Percentiles rank a stretch among this genome's conserved stretches.
Conservation (phyloP, 2,888 invertebrate species). For the Apamea epomidion region DNA sequence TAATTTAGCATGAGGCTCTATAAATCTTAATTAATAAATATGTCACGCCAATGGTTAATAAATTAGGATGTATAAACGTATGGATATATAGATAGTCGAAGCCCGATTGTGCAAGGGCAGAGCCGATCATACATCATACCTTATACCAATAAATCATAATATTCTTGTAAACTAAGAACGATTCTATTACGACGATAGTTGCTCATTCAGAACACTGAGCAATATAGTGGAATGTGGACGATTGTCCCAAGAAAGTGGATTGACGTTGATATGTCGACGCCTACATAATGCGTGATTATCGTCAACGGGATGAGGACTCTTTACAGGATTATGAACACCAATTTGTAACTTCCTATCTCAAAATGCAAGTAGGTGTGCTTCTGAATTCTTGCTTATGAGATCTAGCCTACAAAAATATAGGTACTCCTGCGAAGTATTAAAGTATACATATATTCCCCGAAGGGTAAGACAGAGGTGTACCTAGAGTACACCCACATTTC, state of each 20-base stretch:
- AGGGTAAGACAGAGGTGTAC: not conserved
- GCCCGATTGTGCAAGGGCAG: constrained; percentile 55
- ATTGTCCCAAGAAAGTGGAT: constrained; percentile 65
- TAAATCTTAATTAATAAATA: constrained; percentile 52
- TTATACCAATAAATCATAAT: constrained; percentile 47
- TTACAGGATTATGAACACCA: constrained; percentile 65
- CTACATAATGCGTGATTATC: constrained; percentile 65
- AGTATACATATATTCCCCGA: not conserved
- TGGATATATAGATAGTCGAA: constrained; percentile 53
- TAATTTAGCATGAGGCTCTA: constrained; percentile 5
- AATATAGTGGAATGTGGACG: constrained; percentile 58
- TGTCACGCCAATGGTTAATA: constrained; percentile 52
- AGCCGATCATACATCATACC: constrained; percentile 23
- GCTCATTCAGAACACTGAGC: constrained; percentile 37
- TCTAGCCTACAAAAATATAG: constrained; percentile 7
- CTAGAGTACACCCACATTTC: not conserved
- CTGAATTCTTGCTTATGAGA: constrained; percentile 24
- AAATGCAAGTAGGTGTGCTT: constrained; percentile 64
- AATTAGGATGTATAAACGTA: constrained; percentile 53
- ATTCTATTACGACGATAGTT: constrained; percentile 56
- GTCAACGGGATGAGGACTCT: constrained; percentile 60
- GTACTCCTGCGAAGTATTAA: not conserved
- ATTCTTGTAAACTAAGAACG: constrained; percentile 55
- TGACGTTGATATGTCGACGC: constrained; percentile 63
- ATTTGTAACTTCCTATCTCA: constrained; percentile 69